phyloP scores from a whole-genome alignment of 2,113 vertebrate species.

The Conger conger region DNA sequence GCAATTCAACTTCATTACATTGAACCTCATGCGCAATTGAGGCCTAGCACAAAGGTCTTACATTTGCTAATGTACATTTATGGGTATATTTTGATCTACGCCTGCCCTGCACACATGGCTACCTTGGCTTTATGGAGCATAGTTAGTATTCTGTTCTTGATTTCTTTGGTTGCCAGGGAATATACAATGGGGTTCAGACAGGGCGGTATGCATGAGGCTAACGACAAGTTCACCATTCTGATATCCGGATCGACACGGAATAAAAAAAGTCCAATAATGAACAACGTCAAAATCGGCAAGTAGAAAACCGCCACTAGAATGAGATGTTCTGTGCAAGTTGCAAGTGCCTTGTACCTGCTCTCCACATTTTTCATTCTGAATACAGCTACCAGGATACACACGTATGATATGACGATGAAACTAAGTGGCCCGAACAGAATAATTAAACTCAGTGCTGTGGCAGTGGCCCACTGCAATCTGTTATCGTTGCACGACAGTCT shows the following conservation, averaged over 20 bases:
- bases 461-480: slow-evolving; percentile 48
- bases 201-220: slow-evolving; percentile 62
- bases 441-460: background rate
- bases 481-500: slow-evolving; percentile 60
- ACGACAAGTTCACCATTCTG: slow-evolving; percentile 54
- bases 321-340: slow-evolving; percentile 62
- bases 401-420: slow-evolving; percentile 56
- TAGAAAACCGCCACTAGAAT: slow-evolving; percentile 64
- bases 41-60: no score
- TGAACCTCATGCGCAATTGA: no score
- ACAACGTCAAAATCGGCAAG: slow-evolving; percentile 51
- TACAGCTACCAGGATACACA: slow-evolving; percentile 54
- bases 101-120: background rate
- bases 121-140: slow-evolving; percentile 35
- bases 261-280: slow-evolving; percentile 42
- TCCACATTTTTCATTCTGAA: slow-evolving; percentile 58
- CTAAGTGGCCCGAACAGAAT: slow-evolving; percentile 32
- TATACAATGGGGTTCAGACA: slow-evolving; percentile 65
- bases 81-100: no score
- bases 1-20: no score
- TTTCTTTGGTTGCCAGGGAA: slow-evolving; percentile 64
- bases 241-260: slow-evolving; percentile 44
- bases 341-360: slow-evolving; percentile 51
- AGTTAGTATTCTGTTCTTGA: slow-evolving; percentile 42
- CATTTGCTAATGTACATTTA: no score